phyloP scores from a whole-genome alignment of 2,797 vertebrate species.

The Xenentodon cancila region DNA sequence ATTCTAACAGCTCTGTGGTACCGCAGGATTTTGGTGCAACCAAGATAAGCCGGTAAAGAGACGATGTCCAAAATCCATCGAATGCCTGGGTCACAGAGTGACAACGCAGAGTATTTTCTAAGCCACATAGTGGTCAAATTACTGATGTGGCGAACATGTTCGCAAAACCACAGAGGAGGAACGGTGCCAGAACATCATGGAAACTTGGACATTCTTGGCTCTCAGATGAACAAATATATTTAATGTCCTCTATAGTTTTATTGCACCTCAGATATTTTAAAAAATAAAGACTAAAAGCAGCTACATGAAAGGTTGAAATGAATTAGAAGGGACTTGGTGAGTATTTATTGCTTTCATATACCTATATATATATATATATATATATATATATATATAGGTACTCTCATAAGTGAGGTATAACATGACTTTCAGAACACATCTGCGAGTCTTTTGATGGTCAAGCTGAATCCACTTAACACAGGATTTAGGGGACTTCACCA shows the following conservation, averaged over 20 bases:
- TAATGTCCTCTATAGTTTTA: conserved; percentile 11
- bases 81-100: conserved; percentile 56
- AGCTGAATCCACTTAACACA: conserved; percentile 66
- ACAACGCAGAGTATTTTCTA: conserved; percentile 61
- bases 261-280: conserved; percentile 24
- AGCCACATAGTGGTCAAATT: conserved; percentile 48
- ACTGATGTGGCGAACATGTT: conserved; percentile 46
- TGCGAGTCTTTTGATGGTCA: conserved; percentile 65
- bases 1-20: conserved; percentile 74
- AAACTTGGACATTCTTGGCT: conserved; percentile 3
- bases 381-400: conserved; percentile 66
- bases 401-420: conserved; percentile 72
- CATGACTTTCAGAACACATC: conserved; percentile 76
- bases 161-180: conserved; percentile 40
- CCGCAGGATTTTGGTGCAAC: conserved; percentile 71
- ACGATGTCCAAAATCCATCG: conserved; percentile 78
- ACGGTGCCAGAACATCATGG: conserved; percentile 21
- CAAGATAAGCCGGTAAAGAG: conserved; percentile 79
- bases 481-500: conserved; percentile 67
- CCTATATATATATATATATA: too few species aligned
- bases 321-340: conserved; percentile 63
- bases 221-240: conserved; percentile 37
- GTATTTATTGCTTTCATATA: conserved; percentile 53
- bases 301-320: conserved; percentile 44
- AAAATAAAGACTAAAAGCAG: conserved; percentile 43